Percentiles rank a stretch among this genome's conserved stretches.
phyloP scores from a whole-genome alignment of 2,113 vertebrate genomes.

The Tragelaphus scriptus region DNA sequence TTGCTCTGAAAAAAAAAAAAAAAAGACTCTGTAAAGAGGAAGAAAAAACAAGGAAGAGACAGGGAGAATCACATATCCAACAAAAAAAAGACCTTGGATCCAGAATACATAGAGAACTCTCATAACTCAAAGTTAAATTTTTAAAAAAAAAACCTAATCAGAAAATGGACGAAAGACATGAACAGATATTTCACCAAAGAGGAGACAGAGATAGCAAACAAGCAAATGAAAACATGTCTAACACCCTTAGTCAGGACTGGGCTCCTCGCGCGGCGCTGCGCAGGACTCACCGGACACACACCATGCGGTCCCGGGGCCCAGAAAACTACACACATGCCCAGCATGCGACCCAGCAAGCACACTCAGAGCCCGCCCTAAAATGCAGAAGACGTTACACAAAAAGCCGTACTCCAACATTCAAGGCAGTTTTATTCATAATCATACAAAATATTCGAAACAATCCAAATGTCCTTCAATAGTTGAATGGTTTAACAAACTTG shows the following conservation, averaged over 20 bases:
- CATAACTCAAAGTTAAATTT: not conserved
- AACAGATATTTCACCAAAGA: not conserved
- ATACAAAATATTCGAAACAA: not conserved
- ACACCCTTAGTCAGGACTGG: not conserved
- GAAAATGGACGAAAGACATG: not conserved
- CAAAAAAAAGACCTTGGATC: not conserved
- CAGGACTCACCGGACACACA: not conserved
- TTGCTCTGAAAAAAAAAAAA: not conserved
- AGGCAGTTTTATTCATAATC: not conserved
- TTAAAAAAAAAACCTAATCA: not conserved
- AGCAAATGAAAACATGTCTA: not conserved
- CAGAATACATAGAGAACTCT: not conserved
- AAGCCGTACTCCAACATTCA: not conserved
- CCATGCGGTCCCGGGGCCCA: not conserved
- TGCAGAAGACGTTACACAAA: not conserved
- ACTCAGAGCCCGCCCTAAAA: not conserved
- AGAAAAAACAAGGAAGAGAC: not conserved
- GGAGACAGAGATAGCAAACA: not conserved
- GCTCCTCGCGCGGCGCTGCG: not conserved
- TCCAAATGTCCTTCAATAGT: not conserved
- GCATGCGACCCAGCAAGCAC: not conserved
- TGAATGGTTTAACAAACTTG: not conserved
- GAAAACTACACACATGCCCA: not conserved
- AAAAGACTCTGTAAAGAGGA: not conserved
- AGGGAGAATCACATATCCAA: not conserved